Conservation (phyloP, 1,140 invertebrate genomes). For the Trichonephila clavipes region DNA sequence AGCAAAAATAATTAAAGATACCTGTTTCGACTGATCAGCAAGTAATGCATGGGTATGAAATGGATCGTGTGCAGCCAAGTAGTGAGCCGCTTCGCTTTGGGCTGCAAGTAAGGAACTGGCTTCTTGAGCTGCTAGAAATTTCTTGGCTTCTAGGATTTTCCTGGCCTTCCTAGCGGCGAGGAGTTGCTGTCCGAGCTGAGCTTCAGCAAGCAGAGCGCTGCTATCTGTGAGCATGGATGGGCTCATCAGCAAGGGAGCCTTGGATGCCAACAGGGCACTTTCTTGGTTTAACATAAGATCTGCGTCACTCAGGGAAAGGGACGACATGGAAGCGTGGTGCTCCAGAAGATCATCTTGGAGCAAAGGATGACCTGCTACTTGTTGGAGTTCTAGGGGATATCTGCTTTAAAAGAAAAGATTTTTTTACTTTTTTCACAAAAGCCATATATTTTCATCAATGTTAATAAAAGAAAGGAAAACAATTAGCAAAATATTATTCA, state of each 20-base stretch:
- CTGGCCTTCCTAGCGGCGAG: constrained; percentile 61
- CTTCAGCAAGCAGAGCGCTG: not conserved
- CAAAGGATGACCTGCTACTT: not conserved
- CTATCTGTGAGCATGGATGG: not conserved
- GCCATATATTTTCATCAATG: too few relatives aligned
- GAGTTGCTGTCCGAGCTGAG: constrained; percentile 19
- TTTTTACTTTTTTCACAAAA: too few relatives aligned
- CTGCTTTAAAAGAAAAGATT: not conserved
- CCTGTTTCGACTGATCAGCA: constrained; percentile 57
- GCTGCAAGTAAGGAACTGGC: constrained; percentile 29
- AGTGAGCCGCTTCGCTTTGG: constrained; percentile 31
- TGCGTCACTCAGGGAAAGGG: constrained; percentile 2
- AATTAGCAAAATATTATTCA: too few relatives aligned
- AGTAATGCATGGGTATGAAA: not conserved
- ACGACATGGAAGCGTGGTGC: constrained; percentile 44
- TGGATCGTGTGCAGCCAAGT: not conserved
- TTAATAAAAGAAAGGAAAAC: too few relatives aligned
- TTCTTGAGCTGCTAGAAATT: constrained; percentile 58
- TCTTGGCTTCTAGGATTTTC: constrained; percentile 10
- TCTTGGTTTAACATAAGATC: constrained; percentile 70
- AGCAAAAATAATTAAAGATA: not conserved
- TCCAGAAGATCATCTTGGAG: constrained; percentile 66
- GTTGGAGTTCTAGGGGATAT: constrained; percentile 44
- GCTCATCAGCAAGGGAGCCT: constrained; percentile 4
- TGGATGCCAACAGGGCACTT: not conserved